A percentile compares a stretch with the other conserved stretches of the same genome.
Conservation (phyloP, 2,797 vertebrate genomes). For the Hipposideros larvatus region DNA sequence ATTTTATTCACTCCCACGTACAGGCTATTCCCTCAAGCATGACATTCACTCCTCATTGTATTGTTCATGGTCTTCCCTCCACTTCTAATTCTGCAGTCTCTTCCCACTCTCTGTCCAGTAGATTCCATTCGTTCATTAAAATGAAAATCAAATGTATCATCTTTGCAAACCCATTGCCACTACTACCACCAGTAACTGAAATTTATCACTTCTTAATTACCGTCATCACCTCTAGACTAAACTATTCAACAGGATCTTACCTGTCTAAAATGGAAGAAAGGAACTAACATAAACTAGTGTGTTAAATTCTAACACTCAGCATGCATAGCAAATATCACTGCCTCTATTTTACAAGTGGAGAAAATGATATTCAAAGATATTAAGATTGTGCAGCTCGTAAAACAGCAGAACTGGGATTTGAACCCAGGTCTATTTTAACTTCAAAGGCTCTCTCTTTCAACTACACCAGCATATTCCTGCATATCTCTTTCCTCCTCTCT, state of each 20-base stretch:
- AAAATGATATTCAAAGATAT: constrained; percentile 44
- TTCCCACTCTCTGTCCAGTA: background rate
- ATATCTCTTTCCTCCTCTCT: background rate
- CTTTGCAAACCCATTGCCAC: background rate
- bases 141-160: background rate
- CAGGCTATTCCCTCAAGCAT: background rate
- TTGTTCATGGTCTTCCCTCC: background rate
- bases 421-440: background rate
- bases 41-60: background rate
- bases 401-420: background rate
- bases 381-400: constrained; percentile 5
- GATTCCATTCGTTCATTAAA: constrained; percentile 16
- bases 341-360: constrained; percentile 10
- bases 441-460: background rate
- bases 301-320: background rate
- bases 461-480: background rate
- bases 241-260: background rate
- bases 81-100: background rate
- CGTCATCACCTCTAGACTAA: background rate
- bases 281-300: background rate
- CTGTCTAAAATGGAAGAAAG: background rate
- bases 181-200: constrained; percentile 15
- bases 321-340: background rate
- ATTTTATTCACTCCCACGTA: constrained; percentile 4
- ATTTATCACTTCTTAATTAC: constrained; percentile 1